Conservation (phyloP, 2,888 invertebrate genomes). For the Blastobasis lacticolella region DNA sequence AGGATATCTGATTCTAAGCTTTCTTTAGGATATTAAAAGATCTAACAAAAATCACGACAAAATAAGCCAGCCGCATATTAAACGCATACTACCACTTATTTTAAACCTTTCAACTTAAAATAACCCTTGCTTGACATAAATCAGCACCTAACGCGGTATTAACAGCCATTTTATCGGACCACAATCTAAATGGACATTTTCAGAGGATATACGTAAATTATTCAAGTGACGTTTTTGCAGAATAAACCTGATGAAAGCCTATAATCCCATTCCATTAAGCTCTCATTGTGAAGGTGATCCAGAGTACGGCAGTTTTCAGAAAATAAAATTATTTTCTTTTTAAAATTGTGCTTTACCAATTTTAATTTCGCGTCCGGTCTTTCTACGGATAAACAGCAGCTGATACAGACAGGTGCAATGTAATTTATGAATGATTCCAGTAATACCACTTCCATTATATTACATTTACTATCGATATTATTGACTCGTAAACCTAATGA, state of each 20-base stretch:
- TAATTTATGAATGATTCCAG: too few species aligned
- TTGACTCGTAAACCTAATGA: too few species aligned
- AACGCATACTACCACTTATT: too few species aligned
- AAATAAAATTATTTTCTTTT: slow-evolving; percentile 6
- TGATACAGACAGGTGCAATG: too few species aligned
- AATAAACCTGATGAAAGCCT: slow-evolving; percentile 42
- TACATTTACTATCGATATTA: slow-evolving; percentile 6
- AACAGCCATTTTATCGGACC: slow-evolving; percentile 17
- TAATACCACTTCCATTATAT: slow-evolving; percentile 1
- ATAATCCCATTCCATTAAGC: slow-evolving; percentile 33
- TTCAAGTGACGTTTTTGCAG: slow-evolving; percentile 36
- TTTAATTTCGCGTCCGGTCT: slow-evolving; percentile 6
- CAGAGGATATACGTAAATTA: slow-evolving; percentile 28
- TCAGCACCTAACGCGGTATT: too few species aligned
- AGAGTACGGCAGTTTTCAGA: slow-evolving; percentile 2
- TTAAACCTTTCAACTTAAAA: too few species aligned
- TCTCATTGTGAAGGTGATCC: slow-evolving; percentile 11
- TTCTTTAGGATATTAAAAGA: too few species aligned
- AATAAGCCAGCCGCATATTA: too few species aligned
- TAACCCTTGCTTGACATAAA: too few species aligned
- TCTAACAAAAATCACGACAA: too few species aligned
- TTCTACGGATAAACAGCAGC: neutral
- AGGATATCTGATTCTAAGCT: too few species aligned
- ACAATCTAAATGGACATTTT: slow-evolving; percentile 40
- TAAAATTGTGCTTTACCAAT: slow-evolving; percentile 2